These are phyloP conservation scores for Helobdella robusta DNA, from an alignment of 2,888 invertebrate genomes.

Conservation along the genomic window DNA sequence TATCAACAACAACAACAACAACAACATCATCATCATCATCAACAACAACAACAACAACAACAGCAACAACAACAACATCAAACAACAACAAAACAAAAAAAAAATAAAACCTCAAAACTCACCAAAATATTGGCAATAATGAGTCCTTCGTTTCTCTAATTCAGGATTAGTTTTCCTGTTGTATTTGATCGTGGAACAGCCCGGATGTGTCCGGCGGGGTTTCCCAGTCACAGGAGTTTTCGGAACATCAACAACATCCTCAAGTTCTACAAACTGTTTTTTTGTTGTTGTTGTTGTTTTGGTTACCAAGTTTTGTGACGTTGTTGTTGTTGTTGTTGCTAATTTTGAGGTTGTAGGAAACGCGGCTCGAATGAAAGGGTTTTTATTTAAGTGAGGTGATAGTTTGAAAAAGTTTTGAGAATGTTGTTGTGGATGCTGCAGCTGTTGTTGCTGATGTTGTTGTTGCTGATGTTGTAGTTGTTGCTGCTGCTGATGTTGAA, in stretches of 20 bases:
- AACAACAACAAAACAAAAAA: background rate
- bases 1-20: no score
- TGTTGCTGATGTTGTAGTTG: slow-evolving; percentile 1
- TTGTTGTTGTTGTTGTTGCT: slow-evolving; percentile 13
- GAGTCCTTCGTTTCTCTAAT: slow-evolving; percentile 84
- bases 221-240: slow-evolving; percentile 33
- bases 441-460: background rate
- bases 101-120: slow-evolving; percentile 30
- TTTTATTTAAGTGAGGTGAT: background rate
- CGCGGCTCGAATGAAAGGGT: background rate
- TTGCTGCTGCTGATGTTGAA: background rate
- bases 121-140: slow-evolving; percentile 82
- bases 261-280: no score
- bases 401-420: background rate
- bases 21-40: background rate
- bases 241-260: no score
- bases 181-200: slow-evolving; percentile 59
- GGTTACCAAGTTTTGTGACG: no score
- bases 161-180: slow-evolving; percentile 93
- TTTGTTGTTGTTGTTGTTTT: background rate
- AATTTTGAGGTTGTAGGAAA: background rate
- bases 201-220: slow-evolving; percentile 44
- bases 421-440: slow-evolving; percentile 10
- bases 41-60: background rate
- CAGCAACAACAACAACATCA: background rate